Base-by-base conservation (phyloP, 1,140 invertebrate species). In the Penaeus vannamei region DNA sequence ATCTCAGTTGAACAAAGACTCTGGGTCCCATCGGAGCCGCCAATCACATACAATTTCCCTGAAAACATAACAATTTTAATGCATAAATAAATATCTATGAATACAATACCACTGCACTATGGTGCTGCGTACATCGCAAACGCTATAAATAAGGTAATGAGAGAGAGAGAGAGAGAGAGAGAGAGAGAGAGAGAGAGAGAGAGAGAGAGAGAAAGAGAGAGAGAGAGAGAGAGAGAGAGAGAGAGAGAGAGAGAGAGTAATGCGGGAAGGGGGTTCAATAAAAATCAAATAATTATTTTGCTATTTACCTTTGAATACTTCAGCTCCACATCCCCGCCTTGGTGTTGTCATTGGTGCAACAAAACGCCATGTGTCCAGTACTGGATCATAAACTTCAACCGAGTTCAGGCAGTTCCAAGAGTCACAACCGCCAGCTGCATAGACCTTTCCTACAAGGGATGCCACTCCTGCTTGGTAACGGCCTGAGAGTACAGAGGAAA, bases 11-110 rank as follows among this genome's bases (percentile, higher is more conserved):
- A 94, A 90, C 94, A 94, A 62, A 97, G 93, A 60, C 96, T 95
- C 91, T 96, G 95, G 23, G 94, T 94, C 5, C 96, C 96, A 93
- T 96, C 96, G 77, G 95, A 96, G 17, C 96, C 96, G 64, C 96
- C 96, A 32, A 95, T 94, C 10, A 94, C 94, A 91, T 95, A 95
- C 53, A 96, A 91, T 91, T 94, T 94, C 46, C 95, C 95, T 94
- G 86, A n/a, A 23, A 86, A 61, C 19, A 60, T 59, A 79, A 59
- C 7, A 29, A 42, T 42, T 42, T 42, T 42, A 42, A 42, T 42
- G 4, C 4, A 53, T 17, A 53, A 14, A 5, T 53, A 53, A 53
- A 53, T 53, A 53, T 53, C 10, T 53, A 53, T 53, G 17, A 53
- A 10, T 53, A 53, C 17, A 53, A 42, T 42, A 7, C 36, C 4